phyloP scores from a whole-genome alignment of 2,888 invertebrate genomes.

The Tetheella fluctuosa region DNA sequence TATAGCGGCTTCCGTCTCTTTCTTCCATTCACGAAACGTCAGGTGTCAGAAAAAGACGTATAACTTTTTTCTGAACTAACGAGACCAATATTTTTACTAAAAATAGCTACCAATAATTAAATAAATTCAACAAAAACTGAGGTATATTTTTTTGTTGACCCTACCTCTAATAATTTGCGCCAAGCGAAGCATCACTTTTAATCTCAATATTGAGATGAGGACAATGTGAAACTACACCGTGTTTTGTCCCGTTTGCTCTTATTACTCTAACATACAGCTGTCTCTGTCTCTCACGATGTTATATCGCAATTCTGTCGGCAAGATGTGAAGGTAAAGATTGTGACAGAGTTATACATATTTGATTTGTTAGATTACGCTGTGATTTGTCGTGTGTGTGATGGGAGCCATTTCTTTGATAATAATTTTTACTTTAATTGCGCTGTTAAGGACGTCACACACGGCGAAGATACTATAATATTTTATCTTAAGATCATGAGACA shows the following conservation, averaged over 20 bases:
- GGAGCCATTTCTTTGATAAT: too few species aligned
- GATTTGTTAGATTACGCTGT: neutral
- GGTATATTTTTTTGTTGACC: constrained; percentile 54
- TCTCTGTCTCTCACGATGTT: constrained; percentile 35
- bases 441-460: too few species aligned
- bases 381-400: neutral
- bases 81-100: too few species aligned
- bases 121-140: neutral
- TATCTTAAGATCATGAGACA: too few species aligned
- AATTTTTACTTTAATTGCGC: too few species aligned
- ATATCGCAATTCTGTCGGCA: constrained; percentile 9
- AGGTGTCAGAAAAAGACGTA: too few species aligned
- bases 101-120: too few species aligned
- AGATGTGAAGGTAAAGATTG: neutral
- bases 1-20: too few species aligned
- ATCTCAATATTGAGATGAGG: constrained; percentile 83
- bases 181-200: constrained; percentile 82
- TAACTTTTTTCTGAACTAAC: too few species aligned
- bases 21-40: too few species aligned
- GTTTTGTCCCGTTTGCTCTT: constrained; percentile 42
- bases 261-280: constrained; percentile 15
- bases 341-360: constrained; percentile 6
- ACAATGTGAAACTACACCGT: constrained; percentile 75
- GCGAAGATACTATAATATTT: too few species aligned
- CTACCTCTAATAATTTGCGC: constrained; percentile 75